These are phyloP conservation scores for Whitmania pigra DNA, from an alignment of 1,140 invertebrate genomes.

Conservation along the genomic window DNA sequence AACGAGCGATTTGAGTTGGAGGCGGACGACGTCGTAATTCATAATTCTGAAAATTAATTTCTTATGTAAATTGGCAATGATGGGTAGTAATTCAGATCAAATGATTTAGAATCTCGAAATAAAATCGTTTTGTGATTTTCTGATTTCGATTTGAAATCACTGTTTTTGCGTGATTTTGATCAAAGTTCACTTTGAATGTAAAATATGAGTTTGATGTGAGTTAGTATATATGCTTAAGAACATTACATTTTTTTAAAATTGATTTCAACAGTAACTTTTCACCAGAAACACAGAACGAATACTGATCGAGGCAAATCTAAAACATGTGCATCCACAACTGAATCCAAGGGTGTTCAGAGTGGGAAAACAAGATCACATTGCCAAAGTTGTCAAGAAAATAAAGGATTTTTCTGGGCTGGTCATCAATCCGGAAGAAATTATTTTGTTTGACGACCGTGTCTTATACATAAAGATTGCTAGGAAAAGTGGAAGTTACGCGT, in stretches of 20 bases:
- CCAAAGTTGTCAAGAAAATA: not conserved
- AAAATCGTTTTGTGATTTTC: too few species aligned
- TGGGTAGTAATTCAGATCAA: too few species aligned
- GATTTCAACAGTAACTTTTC: not conserved
- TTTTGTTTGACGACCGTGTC: constrained; percentile 6
- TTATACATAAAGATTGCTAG: not conserved
- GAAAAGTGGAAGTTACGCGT: not conserved
- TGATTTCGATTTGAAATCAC: too few species aligned
- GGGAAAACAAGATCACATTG: constrained; percentile 13
- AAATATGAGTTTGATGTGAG: not conserved
- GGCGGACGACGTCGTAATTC: too few species aligned
- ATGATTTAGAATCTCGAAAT: too few species aligned
- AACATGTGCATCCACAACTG: not conserved
- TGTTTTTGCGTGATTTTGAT: too few species aligned
- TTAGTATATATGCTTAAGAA: too few species aligned
- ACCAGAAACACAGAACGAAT: constrained; percentile 2
- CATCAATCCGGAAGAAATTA: not conserved
- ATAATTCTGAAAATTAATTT: too few species aligned
- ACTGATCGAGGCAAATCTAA: not conserved
- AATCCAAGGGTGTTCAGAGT: not conserved
- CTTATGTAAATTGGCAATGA: too few species aligned
- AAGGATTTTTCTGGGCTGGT: not conserved
- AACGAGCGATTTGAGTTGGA: too few species aligned
- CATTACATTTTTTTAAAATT: too few species aligned
- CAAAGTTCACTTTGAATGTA: not conserved